Conservation (phyloP, 2,888 invertebrate genomes). For the Chrysolina oricalcia region DNA sequence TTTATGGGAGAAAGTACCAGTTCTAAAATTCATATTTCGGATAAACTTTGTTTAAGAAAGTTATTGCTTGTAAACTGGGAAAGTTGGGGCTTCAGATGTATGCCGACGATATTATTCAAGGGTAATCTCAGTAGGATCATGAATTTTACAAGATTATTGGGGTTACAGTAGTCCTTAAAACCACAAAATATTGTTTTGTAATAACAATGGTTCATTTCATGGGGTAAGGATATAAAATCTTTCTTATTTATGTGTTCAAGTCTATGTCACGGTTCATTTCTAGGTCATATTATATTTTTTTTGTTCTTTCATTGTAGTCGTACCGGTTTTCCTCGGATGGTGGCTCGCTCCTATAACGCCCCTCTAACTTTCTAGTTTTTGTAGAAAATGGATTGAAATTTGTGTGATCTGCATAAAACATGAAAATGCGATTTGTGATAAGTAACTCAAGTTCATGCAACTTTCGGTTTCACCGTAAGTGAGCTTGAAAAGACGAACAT, state of each 20-base stretch:
- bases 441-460: too few species aligned
- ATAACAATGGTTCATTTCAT: background rate
- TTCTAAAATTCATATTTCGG: conserved; percentile 46
- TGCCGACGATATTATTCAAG: conserved; percentile 29
- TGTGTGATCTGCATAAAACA: too few species aligned
- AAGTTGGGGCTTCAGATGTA: conserved; percentile 24
- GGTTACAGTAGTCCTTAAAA: conserved; percentile 30
- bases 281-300: background rate
- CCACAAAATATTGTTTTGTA: conserved; percentile 26
- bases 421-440: too few species aligned
- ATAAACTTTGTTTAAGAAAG: conserved; percentile 41
- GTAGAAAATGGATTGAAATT: too few species aligned
- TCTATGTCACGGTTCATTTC: background rate
- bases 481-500: too few species aligned
- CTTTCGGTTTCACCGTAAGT: too few species aligned
- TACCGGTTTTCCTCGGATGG: too few species aligned
- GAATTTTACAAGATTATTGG: conserved; percentile 26
- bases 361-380: too few species aligned
- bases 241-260: too few species aligned
- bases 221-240: background rate
- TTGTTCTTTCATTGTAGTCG: too few species aligned
- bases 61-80: conserved; percentile 41
- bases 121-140: conserved; percentile 24
- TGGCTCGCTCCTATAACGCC: too few species aligned
- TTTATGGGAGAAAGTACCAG: conserved; percentile 48